Evolutionary conservation across 2,888 invertebrate genomes (phyloP).

Genomic region (Caenorhabditis macrosperma): DNA sequence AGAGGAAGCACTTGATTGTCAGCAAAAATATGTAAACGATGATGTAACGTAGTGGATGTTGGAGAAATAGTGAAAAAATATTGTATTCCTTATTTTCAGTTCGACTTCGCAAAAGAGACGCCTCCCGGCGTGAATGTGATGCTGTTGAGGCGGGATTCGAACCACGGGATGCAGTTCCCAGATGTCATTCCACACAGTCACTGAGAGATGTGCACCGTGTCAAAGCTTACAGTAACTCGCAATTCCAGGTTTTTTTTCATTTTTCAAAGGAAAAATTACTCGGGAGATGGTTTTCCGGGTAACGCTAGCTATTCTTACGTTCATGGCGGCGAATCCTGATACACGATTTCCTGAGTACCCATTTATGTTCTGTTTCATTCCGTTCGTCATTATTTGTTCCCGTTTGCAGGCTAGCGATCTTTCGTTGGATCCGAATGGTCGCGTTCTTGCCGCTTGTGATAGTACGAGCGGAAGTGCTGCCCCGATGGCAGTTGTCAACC

Average conservation of each 20-base stretch:
- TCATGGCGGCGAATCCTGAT: too few relatives aligned
- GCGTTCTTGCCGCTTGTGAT: conserved; percentile 46
- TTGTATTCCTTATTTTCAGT: too few relatives aligned
- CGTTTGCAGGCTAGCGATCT: conserved; percentile 53
- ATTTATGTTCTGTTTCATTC: background rate
- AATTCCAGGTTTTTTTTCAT: conserved; percentile 65
- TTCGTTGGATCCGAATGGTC: conserved; percentile 53
- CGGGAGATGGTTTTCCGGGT: too few relatives aligned
- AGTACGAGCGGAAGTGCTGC: conserved; percentile 49
- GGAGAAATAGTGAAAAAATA: too few relatives aligned
- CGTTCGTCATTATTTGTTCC: background rate
- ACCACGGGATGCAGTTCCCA: conserved; percentile 59
- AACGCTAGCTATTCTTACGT: too few relatives aligned
- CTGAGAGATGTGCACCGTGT: conserved; percentile 55
- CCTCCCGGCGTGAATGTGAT: conserved; percentile 54
- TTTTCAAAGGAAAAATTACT: too few relatives aligned
- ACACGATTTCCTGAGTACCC: background rate
- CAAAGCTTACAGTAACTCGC: conserved; percentile 59
- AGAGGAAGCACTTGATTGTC: conserved; percentile 11
- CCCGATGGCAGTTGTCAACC: conserved; percentile 52
- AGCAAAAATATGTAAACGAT: background rate
- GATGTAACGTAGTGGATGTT: too few relatives aligned
- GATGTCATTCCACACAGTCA: conserved; percentile 69
- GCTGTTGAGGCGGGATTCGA: conserved; percentile 69
- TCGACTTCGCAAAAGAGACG: conserved; percentile 59